Evolutionary conservation across 35 echinoderm and acorn worm genomes (phyloP).

Genomic region (Heliocidaris tuberculata): DNA sequence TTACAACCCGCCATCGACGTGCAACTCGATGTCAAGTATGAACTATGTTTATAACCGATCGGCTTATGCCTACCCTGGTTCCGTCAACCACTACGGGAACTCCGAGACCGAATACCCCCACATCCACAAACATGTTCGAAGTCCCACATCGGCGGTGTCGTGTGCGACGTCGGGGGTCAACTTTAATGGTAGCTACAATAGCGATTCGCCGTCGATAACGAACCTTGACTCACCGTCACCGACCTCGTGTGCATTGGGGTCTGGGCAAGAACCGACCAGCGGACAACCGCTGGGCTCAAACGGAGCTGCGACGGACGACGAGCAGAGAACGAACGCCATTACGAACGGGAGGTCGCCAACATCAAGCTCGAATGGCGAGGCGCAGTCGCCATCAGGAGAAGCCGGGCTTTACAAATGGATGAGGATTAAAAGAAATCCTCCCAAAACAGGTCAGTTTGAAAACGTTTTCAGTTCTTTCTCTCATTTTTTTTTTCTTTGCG

Average conservation of each 20-base stretch:
- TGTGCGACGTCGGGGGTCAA: constrained; percentile 44
- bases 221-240: constrained; percentile 49
- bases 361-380: constrained; percentile 41
- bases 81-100: constrained; percentile 39
- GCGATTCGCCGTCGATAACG: constrained; percentile 46
- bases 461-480: background rate
- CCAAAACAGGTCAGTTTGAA: constrained; percentile 38
- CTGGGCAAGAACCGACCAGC: constrained; percentile 33
- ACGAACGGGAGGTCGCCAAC: constrained; percentile 27
- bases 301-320: constrained; percentile 34
- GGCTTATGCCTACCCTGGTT: constrained; percentile 34
- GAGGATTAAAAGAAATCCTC: constrained; percentile 50
- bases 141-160: constrained; percentile 46
- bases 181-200: constrained; percentile 46
- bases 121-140: constrained; percentile 45
- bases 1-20: constrained; percentile 45
- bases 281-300: constrained; percentile 38
- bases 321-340: constrained; percentile 35
- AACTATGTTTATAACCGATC: constrained; percentile 49
- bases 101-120: constrained; percentile 49
- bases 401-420: constrained; percentile 43
- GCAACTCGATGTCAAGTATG: constrained; percentile 43
- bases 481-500: background rate
- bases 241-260: constrained; percentile 28
- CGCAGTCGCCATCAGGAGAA: constrained; percentile 32